Evolutionary conservation across 2,888 invertebrate genomes (phyloP).

Genomic region (Macrophya alboannulata): DNA sequence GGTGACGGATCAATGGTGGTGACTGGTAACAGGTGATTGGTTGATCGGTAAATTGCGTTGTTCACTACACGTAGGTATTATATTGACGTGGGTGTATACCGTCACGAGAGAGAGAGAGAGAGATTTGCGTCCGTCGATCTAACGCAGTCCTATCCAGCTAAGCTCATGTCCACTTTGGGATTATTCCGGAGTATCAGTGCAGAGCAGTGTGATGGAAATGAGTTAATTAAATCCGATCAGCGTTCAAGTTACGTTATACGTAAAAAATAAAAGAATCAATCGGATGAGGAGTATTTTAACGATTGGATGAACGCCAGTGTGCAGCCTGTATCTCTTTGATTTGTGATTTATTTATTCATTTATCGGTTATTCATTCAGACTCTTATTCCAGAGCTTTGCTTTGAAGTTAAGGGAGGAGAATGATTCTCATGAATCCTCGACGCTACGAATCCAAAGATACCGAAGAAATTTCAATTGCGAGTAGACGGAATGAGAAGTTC

Average conservation of each 20-base stretch:
- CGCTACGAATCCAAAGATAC: too few species aligned
- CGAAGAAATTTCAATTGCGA: neutral
- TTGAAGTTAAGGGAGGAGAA: neutral
- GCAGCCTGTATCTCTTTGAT: neutral
- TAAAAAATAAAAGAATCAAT: neutral
- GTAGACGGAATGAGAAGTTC: neutral
- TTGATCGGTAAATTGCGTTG: conserved; percentile 23
- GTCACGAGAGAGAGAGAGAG: too few species aligned
- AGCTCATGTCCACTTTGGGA: conserved; percentile 27
- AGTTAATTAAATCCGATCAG: conserved; percentile 44
- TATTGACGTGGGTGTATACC: conserved; percentile 28
- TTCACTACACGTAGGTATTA: neutral
- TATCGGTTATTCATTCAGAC: neutral
- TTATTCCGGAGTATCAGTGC: conserved; percentile 6
- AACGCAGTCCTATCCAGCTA: conserved; percentile 4
- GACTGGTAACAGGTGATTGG: neutral
- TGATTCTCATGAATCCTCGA: neutral
- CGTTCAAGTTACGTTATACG: neutral
- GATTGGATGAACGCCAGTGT: neutral
- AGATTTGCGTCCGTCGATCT: conserved; percentile 18
- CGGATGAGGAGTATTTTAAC: conserved; percentile 1
- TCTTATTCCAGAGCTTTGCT: neutral
- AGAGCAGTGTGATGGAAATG: conserved; percentile 37
- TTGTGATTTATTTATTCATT: neutral
- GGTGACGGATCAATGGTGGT: neutral